Evolutionary conservation across 2,113 vertebrate genomes (phyloP).

Genomic region (Albula goreensis): DNA sequence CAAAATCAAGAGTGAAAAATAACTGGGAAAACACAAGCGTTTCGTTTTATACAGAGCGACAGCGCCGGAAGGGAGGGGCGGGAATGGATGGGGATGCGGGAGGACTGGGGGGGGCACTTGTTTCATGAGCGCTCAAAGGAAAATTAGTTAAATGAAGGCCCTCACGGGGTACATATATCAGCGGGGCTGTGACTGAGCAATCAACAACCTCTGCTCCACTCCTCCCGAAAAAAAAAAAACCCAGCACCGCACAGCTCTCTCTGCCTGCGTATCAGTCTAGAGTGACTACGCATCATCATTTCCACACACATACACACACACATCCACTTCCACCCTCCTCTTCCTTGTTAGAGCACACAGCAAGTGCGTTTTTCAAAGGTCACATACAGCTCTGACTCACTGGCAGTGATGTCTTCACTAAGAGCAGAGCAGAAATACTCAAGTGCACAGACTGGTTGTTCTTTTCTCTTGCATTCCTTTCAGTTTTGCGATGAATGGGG

Average conservation of each 20-base stretch:
- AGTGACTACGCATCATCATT: background rate
- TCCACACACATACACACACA: background rate
- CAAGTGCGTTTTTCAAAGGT: constrained; percentile 27
- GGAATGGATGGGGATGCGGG: background rate
- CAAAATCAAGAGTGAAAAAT: constrained; percentile 42
- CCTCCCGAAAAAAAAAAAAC: background rate
- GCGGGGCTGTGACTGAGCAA: background rate
- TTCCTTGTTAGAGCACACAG: constrained; percentile 20
- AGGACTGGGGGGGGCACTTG: background rate
- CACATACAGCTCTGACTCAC: constrained; percentile 28
- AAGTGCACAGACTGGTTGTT: background rate
- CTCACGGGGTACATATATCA: background rate
- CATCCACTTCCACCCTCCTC: background rate
- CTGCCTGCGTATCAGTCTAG: background rate
- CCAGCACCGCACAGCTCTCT: too few relatives aligned
- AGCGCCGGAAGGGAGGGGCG: background rate
- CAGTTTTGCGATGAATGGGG: background rate
- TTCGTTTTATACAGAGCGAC: background rate
- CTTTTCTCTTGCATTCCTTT: background rate
- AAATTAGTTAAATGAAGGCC: background rate
- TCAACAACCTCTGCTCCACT: background rate
- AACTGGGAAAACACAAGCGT: background rate
- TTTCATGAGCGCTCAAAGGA: background rate
- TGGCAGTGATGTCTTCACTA: background rate
- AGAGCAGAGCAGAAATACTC: constrained; percentile 21